phyloP scores from a whole-genome alignment of 2,113 vertebrate genomes.

The Tetraodon nigroviridis region DNA sequence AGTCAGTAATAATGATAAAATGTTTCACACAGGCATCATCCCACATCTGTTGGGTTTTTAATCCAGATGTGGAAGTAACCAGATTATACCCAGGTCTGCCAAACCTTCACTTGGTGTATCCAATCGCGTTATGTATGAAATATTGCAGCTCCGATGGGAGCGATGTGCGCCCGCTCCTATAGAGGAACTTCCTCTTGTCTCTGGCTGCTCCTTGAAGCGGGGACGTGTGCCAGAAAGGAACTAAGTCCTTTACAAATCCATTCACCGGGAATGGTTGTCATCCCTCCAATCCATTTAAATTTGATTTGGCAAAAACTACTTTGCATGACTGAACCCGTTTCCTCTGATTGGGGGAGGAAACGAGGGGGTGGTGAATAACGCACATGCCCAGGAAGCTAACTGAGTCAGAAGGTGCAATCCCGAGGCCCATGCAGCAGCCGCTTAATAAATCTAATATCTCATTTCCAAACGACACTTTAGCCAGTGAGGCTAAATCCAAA shows the following conservation, averaged over 20 bases:
- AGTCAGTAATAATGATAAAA: constrained; percentile 26
- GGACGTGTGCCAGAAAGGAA: constrained; percentile 55
- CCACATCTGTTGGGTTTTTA: constrained; percentile 45
- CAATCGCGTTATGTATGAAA: constrained; percentile 56
- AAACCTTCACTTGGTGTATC: constrained; percentile 51
- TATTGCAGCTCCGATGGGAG: constrained; percentile 35
- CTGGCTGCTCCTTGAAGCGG: constrained; percentile 37
- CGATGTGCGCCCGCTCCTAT: constrained; percentile 44
- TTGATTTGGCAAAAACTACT: constrained; percentile 68
- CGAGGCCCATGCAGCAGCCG: constrained; percentile 24
- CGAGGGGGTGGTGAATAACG: constrained; percentile 51
- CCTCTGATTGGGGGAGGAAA: constrained; percentile 44
- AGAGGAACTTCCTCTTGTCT: constrained; percentile 34
- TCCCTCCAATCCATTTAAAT: constrained; percentile 70
- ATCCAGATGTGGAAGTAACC: constrained; percentile 58
- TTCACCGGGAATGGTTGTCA: constrained; percentile 67
- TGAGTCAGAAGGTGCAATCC: constrained; percentile 45
- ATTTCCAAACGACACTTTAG: constrained; percentile 28
- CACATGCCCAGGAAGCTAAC: constrained; percentile 37
- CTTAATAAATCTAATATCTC: constrained; percentile 37
- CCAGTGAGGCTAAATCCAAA: constrained; percentile 2
- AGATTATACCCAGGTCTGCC: constrained; percentile 48
- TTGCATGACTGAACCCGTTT: constrained; percentile 61
- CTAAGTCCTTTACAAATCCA: constrained; percentile 67
- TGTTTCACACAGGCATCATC: constrained; percentile 36